Percentiles rank a stretch among this genome's conserved stretches.
These are phyloP conservation scores for Hydractinia symbiolongicarpus DNA, from an alignment of 30 jellyfish, hydroid and myxozoan species.

Conservation along the genomic window DNA sequence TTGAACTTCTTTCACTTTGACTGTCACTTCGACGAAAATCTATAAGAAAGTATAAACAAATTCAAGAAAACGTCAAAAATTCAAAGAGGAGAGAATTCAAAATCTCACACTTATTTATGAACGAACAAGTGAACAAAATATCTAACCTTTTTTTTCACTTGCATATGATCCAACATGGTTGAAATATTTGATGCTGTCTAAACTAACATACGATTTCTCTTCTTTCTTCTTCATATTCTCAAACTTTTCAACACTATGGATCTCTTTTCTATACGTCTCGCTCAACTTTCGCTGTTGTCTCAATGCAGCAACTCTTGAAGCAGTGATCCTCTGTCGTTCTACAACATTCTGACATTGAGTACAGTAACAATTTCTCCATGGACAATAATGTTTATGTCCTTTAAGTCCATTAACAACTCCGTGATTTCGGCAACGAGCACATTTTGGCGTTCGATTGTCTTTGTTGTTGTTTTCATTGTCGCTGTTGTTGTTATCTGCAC, in stretches of 20 bases:
- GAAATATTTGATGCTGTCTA: constrained; percentile 6
- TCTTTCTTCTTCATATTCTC: background rate
- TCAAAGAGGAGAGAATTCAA: background rate
- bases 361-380: constrained; percentile 81
- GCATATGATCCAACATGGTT: background rate
- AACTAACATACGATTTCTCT: background rate
- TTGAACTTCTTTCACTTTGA: constrained; percentile 54
- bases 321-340: constrained; percentile 85
- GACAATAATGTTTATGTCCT: constrained; percentile 92
- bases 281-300: constrained; percentile 48
- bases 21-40: constrained; percentile 18
- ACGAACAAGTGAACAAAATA: background rate
- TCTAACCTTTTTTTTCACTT: background rate
- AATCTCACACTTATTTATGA: background rate
- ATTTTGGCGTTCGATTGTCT: constrained; percentile 68
- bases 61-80: background rate
- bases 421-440: constrained; percentile 95
- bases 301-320: constrained; percentile 86
- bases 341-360: constrained; percentile 64
- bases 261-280: background rate
- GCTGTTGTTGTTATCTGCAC: no score
- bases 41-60: background rate
- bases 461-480: no score
- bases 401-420: constrained; percentile 77
- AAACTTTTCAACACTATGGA: background rate